Conservation (phyloP, 2,888 invertebrate species). For the Heteromyza rotundicornis region DNA sequence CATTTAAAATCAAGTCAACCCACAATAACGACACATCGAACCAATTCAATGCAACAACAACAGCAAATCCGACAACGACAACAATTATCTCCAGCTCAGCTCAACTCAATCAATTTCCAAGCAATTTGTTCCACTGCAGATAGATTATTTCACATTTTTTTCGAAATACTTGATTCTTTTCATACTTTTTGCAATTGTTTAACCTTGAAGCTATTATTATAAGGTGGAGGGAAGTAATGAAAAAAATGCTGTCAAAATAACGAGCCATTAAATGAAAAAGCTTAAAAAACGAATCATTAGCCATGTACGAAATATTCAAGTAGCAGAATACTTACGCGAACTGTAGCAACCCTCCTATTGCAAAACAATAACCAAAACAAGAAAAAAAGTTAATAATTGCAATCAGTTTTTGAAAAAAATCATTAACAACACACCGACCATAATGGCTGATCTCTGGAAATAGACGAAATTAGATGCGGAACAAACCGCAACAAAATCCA, state of each 20-base stretch:
- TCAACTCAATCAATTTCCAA: background rate
- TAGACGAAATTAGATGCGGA: too few relatives aligned
- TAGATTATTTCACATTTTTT: background rate
- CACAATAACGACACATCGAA: conserved; percentile 4
- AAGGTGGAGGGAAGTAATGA: too few relatives aligned
- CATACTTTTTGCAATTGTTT: background rate
- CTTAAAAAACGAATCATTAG: background rate
- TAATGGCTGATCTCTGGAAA: too few relatives aligned
- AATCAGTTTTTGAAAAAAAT: background rate
- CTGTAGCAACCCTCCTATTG: background rate
- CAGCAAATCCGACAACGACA: background rate
- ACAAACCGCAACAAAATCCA: background rate
- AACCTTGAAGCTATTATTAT: conserved; percentile 4
- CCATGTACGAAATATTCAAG: background rate
- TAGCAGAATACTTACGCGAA: background rate
- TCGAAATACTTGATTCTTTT: background rate
- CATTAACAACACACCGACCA: too few relatives aligned
- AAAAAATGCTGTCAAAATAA: too few relatives aligned
- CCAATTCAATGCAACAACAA: conserved; percentile 5
- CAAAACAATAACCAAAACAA: background rate
- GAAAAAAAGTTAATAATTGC: background rate
- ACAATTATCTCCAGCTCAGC: conserved; percentile 46
- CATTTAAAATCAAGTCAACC: conserved; percentile 14
- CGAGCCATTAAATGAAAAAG: background rate
- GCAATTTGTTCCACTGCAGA: background rate